Evolutionary conservation across 2,888 invertebrate genomes (phyloP).

Genomic region (Eupithecia pulchellata): DNA sequence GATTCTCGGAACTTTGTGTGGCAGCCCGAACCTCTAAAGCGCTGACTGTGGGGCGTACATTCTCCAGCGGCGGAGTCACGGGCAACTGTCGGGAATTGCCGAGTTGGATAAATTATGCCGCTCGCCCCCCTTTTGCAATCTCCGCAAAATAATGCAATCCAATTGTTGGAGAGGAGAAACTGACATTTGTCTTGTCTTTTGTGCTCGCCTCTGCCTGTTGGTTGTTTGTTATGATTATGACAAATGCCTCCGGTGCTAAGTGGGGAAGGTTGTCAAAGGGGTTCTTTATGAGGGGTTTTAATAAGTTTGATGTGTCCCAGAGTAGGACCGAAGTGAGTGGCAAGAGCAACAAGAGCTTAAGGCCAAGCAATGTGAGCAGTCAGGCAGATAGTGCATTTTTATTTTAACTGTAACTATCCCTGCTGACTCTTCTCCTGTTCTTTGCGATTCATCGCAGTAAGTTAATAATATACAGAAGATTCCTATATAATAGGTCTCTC

Average conservation of each 20-base stretch:
- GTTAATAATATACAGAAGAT: background rate
- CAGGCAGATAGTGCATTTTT: background rate
- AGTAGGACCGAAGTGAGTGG: background rate
- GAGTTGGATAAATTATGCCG: conserved; percentile 79
- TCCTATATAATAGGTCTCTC: background rate
- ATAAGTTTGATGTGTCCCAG: background rate
- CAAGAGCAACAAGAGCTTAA: no score
- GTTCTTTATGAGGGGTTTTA: background rate
- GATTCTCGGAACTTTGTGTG: conserved; percentile 79
- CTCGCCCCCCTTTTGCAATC: conserved; percentile 75
- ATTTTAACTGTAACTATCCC: background rate
- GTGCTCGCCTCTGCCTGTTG: conserved; percentile 55
- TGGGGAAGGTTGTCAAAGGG: conserved; percentile 18
- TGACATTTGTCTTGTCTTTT: conserved; percentile 71
- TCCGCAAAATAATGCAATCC: conserved; percentile 79
- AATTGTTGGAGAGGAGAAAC: conserved; percentile 70
- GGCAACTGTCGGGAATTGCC: conserved; percentile 78
- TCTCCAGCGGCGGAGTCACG: conserved; percentile 72
- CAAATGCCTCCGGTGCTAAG: conserved; percentile 34
- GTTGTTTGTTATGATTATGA: conserved; percentile 46
- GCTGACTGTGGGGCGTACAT: conserved; percentile 78
- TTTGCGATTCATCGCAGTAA: background rate
- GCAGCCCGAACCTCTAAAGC: conserved; percentile 76
- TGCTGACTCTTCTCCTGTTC: background rate
- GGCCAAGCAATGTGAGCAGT: background rate